These are phyloP conservation scores for Rhipidura dahli DNA, from an alignment of 2,113 vertebrate genomes.

Conservation along the genomic window DNA sequence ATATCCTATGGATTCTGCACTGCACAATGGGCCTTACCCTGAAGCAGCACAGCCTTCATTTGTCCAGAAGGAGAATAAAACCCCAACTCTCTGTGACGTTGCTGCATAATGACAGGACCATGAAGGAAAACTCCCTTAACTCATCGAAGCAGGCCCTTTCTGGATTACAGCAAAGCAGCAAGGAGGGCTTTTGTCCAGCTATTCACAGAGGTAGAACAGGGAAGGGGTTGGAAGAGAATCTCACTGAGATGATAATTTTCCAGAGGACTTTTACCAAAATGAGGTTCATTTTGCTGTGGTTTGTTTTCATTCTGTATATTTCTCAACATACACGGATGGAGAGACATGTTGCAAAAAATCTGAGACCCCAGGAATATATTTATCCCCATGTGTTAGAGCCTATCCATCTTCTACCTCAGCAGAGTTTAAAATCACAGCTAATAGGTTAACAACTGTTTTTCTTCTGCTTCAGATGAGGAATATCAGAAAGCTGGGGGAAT, in stretches of 20 bases:
- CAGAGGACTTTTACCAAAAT: constrained; percentile 25
- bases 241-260: not conserved
- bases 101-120: not conserved
- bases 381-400: constrained; percentile 69
- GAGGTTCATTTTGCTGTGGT: not conserved
- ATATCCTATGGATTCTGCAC: not conserved
- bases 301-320: not conserved
- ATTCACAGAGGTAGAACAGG: not conserved
- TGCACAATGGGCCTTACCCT: not conserved
- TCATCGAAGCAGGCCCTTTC: not conserved
- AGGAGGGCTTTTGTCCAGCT: not conserved
- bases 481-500: constrained; percentile 84
- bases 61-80: not conserved
- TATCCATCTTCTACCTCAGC: constrained; percentile 71
- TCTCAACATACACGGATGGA: constrained; percentile 33
- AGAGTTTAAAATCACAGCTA: constrained; percentile 83
- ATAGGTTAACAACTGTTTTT: constrained; percentile 88
- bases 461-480: constrained; percentile 84
- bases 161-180: not conserved
- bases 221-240: constrained; percentile 8
- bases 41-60: not conserved
- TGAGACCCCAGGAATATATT: constrained; percentile 68
- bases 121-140: not conserved
- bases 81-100: rapidly evolving
- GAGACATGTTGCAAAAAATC: constrained; percentile 56